Evolutionary conservation across 2,888 invertebrate genomes (phyloP), one percentile per base, ranked within the genome.

Genomic region (Alcis repandata): DNA sequence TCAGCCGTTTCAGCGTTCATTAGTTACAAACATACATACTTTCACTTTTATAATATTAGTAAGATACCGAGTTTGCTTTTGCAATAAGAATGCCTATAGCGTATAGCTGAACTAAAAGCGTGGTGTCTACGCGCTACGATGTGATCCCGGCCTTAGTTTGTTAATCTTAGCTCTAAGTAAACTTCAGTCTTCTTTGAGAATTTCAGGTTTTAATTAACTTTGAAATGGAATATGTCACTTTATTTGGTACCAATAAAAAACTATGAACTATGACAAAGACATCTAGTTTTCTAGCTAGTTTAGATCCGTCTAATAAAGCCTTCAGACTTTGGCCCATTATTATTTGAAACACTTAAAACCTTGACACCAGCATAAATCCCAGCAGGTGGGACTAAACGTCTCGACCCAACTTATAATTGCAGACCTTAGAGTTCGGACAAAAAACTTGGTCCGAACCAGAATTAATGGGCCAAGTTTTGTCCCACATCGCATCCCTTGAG

Each of bases 381-480:
- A 11, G 20, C 9, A 43, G 19, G 43, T 13, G 13, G 9, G 13
- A 19, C 17, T 17, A 27, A 36, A 17, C 17, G 9, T 15, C 17
- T 38, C 13, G 13, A 38, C 40, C 4, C 19, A 56, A 46, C 33
- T 46, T 56, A 45, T 56, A 56, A 56, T 56, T 56, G 56, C 45
- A 4, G 6, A 6, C 27, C 27, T 27, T 27, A 27, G 27, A 36
- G 33, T n/a, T 54, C 41, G 20, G 36, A 33, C 19, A 33, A 45
- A 56, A 56, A 49, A 32, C 48, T 48, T 27, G 20, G 1, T 19
- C 36, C 19, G 32, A 15, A 49, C 10, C 15, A 32, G 13, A 63
- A 63, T 51, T 43, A 49, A 62, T 56, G 57, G 19, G 4, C 43
- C 15, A 62, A 52, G 17, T 52, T 63, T 36, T 27, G 33, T n/a